Evolutionary conservation across 2,113 vertebrate species (phyloP).

Genomic region (Rhea americana): DNA sequence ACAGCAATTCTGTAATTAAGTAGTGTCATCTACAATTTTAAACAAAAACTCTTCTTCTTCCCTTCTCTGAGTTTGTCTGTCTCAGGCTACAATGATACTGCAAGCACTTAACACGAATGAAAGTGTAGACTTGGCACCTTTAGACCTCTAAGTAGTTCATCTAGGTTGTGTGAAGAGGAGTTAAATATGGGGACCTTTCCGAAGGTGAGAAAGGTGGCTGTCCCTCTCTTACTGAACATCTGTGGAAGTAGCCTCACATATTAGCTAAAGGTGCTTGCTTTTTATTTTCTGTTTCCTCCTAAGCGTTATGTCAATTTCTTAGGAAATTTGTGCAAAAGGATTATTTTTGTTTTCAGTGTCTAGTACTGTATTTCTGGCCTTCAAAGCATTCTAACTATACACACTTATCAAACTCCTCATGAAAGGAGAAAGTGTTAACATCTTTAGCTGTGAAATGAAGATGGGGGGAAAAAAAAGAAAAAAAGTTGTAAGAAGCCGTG

Average conservation of each 20-base stretch:
- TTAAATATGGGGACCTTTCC: not conserved
- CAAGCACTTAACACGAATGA: not conserved
- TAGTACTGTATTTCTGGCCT: not conserved
- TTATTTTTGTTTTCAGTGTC: not conserved
- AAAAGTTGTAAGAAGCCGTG: not conserved
- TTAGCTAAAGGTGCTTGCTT: not conserved
- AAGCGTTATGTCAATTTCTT: not conserved
- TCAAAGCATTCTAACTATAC: rapidly evolving
- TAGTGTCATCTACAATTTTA: not conserved
- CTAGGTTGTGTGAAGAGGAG: not conserved
- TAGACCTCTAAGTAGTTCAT: not conserved
- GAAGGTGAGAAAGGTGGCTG: not conserved
- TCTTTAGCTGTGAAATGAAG: not conserved
- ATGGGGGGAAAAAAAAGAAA: not conserved
- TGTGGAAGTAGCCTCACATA: not conserved
- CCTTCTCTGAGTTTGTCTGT: not conserved
- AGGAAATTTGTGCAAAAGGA: not conserved
- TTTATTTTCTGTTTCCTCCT: not conserved
- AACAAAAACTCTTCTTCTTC: not conserved
- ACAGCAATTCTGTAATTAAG: not conserved
- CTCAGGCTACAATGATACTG: not conserved
- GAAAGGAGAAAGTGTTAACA: not conserved
- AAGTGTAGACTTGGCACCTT: not conserved
- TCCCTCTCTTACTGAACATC: not conserved
- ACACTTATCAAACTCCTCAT: not conserved